Evolutionary conservation across 2,888 invertebrate species (phyloP), one percentile per base, ranked within the genome.

Genomic region (Acanthosepion esculentum): DNA sequence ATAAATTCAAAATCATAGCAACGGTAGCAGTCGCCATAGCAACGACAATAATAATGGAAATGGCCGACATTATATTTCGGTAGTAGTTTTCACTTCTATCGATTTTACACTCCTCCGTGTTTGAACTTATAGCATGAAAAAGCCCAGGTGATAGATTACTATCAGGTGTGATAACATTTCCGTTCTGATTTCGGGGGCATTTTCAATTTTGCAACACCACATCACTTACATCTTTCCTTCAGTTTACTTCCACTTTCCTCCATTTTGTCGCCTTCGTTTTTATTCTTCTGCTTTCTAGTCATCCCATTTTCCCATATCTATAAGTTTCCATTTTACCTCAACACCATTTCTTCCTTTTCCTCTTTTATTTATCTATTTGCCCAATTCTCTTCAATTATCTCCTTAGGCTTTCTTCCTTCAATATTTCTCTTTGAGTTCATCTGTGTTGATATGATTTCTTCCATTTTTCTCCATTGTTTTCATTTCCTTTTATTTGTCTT

Each of bases 81-180:
- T 78, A 78, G 78, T n/a, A 78, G n/a, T 78, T 78, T 33, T n/a
- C n/a, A 12, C 78, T 15, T n/a, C 5, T 78, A 78, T 78, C 78
- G 78, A 78, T 78, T 78, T 78, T n/a, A n/a, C 78, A n/a, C n/a
- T 78, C n/a, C 33, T 59, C 78, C 78, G 15, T 78, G 78, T 33
- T 78, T 78, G n/a, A 33, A 78, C n/a, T 78, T 78, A 33, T n/a
- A 78, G n/a, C n/a, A n/a, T 78, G n/a, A 78, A 78, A 78, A 78
- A 33, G 78, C 15, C n/a, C 78, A 78, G 15, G 78, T 78, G n/a
- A 78, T 78, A 78, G 78, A 78, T 78, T n/a, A n/a, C 0, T 78
- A 78, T n/a, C n/a, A 78, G 78, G 78, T 78, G 78, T 78, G 78
- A 78, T 78, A 78, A 78, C 78, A 78, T 78, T 78, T n/a, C n/a